Conservation (phyloP, 2,797 vertebrate genomes). For the Hephaestus fuliginosus region DNA sequence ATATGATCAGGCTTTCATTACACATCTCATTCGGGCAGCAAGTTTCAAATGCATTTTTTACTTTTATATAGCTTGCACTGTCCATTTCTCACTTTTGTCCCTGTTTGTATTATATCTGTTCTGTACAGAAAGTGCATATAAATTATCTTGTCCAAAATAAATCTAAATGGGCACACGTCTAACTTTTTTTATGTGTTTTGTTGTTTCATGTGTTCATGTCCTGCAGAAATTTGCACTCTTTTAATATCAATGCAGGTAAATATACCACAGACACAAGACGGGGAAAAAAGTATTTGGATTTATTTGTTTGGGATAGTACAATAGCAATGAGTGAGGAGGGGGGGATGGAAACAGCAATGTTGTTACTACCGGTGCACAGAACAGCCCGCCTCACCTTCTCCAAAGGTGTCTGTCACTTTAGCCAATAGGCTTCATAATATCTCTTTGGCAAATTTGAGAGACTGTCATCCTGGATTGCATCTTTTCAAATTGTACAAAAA, state of each 20-base stretch:
- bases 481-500: conserved; percentile 87
- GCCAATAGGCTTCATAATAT: conserved; percentile 73
- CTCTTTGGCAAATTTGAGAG: conserved; percentile 92
- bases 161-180: conserved; percentile 67
- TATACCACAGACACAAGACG: conserved; percentile 54
- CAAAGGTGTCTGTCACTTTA: conserved; percentile 63
- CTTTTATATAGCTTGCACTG: conserved; percentile 74
- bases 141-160: conserved; percentile 85
- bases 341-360: conserved; percentile 73
- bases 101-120: conserved; percentile 83
- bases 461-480: conserved; percentile 71
- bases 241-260: conserved; percentile 15
- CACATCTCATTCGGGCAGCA: conserved; percentile 47
- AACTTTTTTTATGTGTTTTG: conserved; percentile 51
- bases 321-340: conserved; percentile 73
- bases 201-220: conserved; percentile 6
- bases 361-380: conserved; percentile 81
- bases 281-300: conserved; percentile 82
- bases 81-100: conserved; percentile 73
- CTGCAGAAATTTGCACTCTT: neutral
- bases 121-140: conserved; percentile 79
- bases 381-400: conserved; percentile 75
- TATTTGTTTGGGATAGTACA: conserved; percentile 85
- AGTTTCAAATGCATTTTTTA: conserved; percentile 63
- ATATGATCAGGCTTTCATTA: conserved; percentile 63